Evolutionary conservation across 2,797 vertebrate genomes (phyloP).

Genomic region (Poecilia picta): DNA sequence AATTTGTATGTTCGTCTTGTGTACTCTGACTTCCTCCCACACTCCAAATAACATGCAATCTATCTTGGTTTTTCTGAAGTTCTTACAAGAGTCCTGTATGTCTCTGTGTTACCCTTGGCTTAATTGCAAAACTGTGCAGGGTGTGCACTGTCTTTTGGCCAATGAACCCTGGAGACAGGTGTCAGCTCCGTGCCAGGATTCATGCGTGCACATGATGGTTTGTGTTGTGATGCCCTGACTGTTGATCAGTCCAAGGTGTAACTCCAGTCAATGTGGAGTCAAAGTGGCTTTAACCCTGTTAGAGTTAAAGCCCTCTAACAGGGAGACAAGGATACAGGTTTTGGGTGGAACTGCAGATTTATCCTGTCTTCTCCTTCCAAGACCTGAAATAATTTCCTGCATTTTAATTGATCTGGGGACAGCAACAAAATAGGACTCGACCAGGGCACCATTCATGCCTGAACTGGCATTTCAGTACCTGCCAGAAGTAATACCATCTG

Average conservation of each 20-base stretch:
- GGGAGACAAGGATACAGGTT: not conserved
- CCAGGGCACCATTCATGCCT: not conserved
- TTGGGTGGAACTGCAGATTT: not conserved
- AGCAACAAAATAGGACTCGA: not conserved
- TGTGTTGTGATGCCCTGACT: not conserved
- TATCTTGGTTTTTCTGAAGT: not conserved
- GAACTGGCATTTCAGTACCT: not conserved
- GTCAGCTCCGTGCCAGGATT: not conserved
- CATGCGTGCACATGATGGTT: not conserved
- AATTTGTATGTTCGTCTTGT: not conserved
- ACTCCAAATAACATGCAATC: not conserved
- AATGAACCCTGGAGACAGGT: not conserved
- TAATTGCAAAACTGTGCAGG: not conserved
- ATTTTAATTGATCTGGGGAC: not conserved
- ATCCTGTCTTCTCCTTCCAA: not conserved
- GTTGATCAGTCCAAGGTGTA: not conserved
- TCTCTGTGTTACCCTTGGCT: not conserved
- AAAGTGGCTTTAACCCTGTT: too few species aligned
- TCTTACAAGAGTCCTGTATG: not conserved
- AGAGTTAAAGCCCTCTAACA: not conserved
- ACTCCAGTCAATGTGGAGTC: not conserved
- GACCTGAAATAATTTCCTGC: not conserved
- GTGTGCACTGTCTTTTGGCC: not conserved
- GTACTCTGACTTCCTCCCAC: not conserved
- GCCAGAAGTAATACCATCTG: not conserved